Evolutionary conservation across 2,888 invertebrate species (phyloP), one percentile per base, ranked within the genome.

Genomic region (Drosophila bunnanda): DNA sequence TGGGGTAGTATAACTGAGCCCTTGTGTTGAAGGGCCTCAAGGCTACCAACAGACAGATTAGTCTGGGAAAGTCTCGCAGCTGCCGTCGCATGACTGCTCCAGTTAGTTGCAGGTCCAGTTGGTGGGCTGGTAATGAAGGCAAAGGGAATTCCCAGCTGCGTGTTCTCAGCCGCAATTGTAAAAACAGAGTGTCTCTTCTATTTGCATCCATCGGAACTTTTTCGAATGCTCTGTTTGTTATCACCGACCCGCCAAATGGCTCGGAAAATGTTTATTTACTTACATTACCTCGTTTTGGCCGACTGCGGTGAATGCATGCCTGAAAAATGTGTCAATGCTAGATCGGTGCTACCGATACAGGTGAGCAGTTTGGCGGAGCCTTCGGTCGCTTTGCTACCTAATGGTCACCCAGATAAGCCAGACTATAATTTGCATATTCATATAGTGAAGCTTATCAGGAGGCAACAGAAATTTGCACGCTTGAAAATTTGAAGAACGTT

Each of bases 231-330:
- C 61, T 80, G 67, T 38, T 44, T 61, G 48, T 53, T 62, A 76
- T 57, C 43, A 20, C 46, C 43, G 44, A 39, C 52, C 68, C 13
- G 48, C 36, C 80, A 79, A 84, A 84, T 85, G 81, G 72, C 52
- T 75, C 79, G 89, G 89, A 88, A 85, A 88, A 86, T 77, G 61
- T 60, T 57, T 72, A 84, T 79, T 84, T 67, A 53, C 52, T 61
- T 61, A 20, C 70, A 82, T 85, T 88, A 76, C 61, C 56, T 39
- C 34, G 56, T 50, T 52, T 59, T 66, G 36, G 46, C 25, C 43
- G 55, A 41, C 15, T 52, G 32, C 22, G 22, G 32, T 41, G 22
- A 30, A 53, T 39, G 52, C 39, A 60, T 28, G 46, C 20, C 54
- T 28, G 28, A 32, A 50, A 86, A 80, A 62, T 77, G 69, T 86